Percentiles rank a stretch among this genome's conserved stretches.
Conservation (phyloP, 1,140 invertebrate species). For the Hyles vespertilio region DNA sequence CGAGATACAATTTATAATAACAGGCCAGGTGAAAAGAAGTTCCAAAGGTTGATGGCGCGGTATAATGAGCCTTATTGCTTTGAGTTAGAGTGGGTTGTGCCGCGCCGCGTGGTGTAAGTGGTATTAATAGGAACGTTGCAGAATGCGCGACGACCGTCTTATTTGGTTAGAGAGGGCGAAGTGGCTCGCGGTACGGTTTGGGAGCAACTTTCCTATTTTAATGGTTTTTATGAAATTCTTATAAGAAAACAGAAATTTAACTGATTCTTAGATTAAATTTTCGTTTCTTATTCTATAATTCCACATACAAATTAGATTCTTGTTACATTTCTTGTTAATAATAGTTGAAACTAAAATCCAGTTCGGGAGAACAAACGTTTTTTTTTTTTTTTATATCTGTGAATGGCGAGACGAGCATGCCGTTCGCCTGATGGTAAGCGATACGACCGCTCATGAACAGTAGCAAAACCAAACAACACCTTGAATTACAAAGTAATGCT, state of each 20-base stretch:
- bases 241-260: not conserved
- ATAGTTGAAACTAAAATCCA: too few relatives aligned
- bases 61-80: conserved; percentile 16
- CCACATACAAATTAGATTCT: too few relatives aligned
- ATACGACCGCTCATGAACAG: too few relatives aligned
- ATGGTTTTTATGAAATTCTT: conserved; percentile 4
- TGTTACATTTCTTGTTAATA: too few relatives aligned
- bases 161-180: conserved; percentile 50
- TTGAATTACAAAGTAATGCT: too few relatives aligned
- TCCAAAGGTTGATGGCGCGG: conserved; percentile 7
- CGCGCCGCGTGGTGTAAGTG: conserved; percentile 10
- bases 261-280: too few relatives aligned
- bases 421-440: too few relatives aligned
- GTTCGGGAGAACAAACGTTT: too few relatives aligned
- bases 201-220: conserved; percentile 17
- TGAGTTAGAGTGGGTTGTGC: conserved; percentile 23
- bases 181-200: conserved; percentile 24
- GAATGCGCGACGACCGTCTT: conserved; percentile 54
- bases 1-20: conserved; percentile 52
- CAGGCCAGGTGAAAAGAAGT: conserved; percentile 49
- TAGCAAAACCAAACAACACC: too few relatives aligned
- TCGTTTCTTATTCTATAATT: too few relatives aligned
- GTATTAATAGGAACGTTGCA: conserved; percentile 63
- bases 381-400: too few relatives aligned
- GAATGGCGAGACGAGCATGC: too few relatives aligned